These are phyloP conservation scores for Craseonycteris thonglongyai DNA, from an alignment of 2,113 vertebrate genomes.

Conservation along the genomic window DNA sequence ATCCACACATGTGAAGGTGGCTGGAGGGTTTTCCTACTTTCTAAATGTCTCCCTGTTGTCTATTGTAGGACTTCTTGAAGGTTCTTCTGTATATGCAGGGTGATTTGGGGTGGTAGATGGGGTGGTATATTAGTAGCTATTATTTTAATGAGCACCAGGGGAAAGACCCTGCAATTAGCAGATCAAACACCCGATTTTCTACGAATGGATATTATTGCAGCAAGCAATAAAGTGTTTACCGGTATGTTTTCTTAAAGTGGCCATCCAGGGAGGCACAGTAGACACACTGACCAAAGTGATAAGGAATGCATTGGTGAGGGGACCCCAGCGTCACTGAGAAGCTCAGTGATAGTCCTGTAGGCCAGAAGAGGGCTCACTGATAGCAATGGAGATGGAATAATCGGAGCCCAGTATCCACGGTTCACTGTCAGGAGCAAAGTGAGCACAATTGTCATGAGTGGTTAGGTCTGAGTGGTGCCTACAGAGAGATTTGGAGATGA, in stretches of 20 bases:
- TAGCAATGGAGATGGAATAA: not conserved
- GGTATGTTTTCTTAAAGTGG: not conserved
- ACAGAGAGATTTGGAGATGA: not conserved
- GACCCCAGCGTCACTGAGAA: not conserved
- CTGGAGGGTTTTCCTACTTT: not conserved
- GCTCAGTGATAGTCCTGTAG: not conserved
- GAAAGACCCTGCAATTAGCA: not conserved
- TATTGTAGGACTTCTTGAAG: not conserved
- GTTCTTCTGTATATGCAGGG: not conserved
- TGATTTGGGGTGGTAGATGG: not conserved
- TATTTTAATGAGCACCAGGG: not conserved
- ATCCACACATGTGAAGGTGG: not conserved
- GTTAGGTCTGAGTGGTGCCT: not conserved
- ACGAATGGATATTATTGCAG: not conserved
- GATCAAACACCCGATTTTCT: not conserved
- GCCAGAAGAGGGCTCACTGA: not conserved
- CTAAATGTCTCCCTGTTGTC: not conserved
- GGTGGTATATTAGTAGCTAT: not conserved
- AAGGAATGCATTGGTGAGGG: not conserved
- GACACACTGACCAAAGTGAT: not conserved
- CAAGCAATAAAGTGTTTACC: not conserved
- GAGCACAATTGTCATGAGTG: not conserved
- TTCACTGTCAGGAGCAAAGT: not conserved
- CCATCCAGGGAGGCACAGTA: not conserved
- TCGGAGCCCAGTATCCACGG: not conserved